Conservation (phyloP, 2,113 vertebrate species). For the Ranitomeya imitator region DNA sequence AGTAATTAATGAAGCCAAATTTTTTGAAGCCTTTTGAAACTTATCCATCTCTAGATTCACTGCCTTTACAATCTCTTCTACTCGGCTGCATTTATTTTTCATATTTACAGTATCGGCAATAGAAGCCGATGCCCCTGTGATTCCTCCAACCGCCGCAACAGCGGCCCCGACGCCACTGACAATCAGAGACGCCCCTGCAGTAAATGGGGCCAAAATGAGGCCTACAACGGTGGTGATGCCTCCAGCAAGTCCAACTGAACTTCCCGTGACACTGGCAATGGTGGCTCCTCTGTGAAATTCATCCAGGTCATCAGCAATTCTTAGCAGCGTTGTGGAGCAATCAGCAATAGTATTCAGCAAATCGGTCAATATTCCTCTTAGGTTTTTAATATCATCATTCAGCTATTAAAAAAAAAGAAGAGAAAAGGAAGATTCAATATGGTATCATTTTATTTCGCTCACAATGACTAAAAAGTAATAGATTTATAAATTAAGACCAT, state of each 20-base stretch:
- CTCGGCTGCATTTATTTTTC: conserved; percentile 72
- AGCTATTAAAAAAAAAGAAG: background rate
- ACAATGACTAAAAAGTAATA: too few species aligned
- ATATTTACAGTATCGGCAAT: conserved; percentile 74
- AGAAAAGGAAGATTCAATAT: too few species aligned
- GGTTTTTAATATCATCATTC: background rate
- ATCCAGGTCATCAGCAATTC: conserved; percentile 69
- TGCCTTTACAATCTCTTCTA: conserved; percentile 75
- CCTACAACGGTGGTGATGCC: conserved; percentile 74
- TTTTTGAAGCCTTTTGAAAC: conserved; percentile 69
- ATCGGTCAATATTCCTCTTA: too few species aligned
- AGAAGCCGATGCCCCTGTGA: conserved; percentile 73
- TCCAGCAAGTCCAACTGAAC: conserved; percentile 72
- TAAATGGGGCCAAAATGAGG: conserved; percentile 74
- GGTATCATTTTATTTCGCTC: too few species aligned
- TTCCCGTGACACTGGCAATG: conserved; percentile 68
- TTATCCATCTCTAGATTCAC: conserved; percentile 70
- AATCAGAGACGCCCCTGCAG: conserved; percentile 71
- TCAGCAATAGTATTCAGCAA: conserved; percentile 58
- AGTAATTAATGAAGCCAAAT: conserved; percentile 55
- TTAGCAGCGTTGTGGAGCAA: conserved; percentile 64
- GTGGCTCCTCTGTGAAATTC: conserved; percentile 70
- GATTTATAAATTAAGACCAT: too few species aligned
- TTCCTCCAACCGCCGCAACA: conserved; percentile 75
- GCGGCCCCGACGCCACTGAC: conserved; percentile 74